Conservation (phyloP, 2,888 invertebrate species). For the Tolmerus cingulatus region DNA sequence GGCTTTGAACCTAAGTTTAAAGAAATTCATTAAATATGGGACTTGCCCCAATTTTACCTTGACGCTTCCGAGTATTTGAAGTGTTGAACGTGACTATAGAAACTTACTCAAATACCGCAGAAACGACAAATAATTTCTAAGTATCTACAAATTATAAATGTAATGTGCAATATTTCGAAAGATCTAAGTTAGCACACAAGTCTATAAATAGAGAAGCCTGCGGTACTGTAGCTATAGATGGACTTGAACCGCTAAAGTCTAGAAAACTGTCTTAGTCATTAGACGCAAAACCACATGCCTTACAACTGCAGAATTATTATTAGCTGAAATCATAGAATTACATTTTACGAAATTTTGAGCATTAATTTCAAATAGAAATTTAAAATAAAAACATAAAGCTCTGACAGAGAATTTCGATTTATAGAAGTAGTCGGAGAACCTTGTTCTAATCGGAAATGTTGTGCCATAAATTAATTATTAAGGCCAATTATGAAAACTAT, state of each 20-base stretch:
- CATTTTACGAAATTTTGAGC: not conserved
- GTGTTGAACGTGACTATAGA: not conserved
- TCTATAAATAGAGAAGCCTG: not conserved
- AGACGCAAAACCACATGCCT: not conserved
- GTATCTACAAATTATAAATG: not conserved
- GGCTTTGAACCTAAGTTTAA: conserved; percentile 57
- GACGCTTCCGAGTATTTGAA: not conserved
- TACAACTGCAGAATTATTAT: not conserved
- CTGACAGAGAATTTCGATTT: too few species aligned
- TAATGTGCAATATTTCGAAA: not conserved
- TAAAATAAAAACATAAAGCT: too few species aligned
- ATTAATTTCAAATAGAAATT: not conserved
- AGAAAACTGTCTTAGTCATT: not conserved
- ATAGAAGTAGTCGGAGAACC: too few species aligned
- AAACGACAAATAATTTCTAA: not conserved
- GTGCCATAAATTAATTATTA: too few species aligned
- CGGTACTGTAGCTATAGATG: not conserved
- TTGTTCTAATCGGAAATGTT: too few species aligned
- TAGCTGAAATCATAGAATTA: not conserved
- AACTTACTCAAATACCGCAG: not conserved
- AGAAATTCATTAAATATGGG: not conserved
- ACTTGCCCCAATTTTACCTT: not conserved
- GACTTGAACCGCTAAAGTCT: not conserved
- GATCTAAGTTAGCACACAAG: not conserved
- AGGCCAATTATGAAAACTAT: too few species aligned